These are phyloP conservation scores for Micrasema longulum DNA, from an alignment of 1,140 invertebrate genomes.

Conservation along the genomic window DNA sequence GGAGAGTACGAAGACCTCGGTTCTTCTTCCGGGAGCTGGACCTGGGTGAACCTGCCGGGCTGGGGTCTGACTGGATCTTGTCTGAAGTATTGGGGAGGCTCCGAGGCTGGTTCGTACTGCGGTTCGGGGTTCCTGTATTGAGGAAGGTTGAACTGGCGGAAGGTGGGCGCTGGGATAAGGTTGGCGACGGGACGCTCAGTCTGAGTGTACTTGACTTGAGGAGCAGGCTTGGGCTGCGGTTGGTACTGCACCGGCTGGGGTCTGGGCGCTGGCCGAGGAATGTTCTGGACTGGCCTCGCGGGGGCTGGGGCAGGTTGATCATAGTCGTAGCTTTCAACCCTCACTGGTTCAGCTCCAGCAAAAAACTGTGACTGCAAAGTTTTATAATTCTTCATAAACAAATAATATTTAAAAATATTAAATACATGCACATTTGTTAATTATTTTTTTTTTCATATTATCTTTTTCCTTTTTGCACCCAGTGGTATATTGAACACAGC, in stretches of 20 bases:
- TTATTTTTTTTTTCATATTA: too few relatives aligned
- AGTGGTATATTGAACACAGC: too few relatives aligned
- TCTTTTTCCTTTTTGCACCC: too few relatives aligned
- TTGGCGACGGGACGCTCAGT: slow-evolving; percentile 28
- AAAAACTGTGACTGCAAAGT: slow-evolving; percentile 52
- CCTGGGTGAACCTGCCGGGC: slow-evolving; percentile 39
- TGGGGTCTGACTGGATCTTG: slow-evolving; percentile 48
- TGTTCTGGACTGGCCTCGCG: not conserved
- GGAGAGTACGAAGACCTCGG: slow-evolving; percentile 53
- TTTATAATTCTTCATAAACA: too few relatives aligned
- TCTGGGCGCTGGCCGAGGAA: slow-evolving; percentile 52
- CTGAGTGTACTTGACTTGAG: slow-evolving; percentile 61
- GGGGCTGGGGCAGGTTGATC: slow-evolving; percentile 64
- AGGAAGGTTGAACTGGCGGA: slow-evolving; percentile 46
- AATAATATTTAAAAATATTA: slow-evolving; percentile 21
- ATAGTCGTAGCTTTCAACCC: slow-evolving; percentile 59
- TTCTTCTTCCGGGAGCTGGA: slow-evolving; percentile 49
- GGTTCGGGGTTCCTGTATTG: slow-evolving; percentile 29
- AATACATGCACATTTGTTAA: too few relatives aligned
- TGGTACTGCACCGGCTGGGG: slow-evolving; percentile 53
- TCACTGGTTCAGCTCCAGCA: slow-evolving; percentile 53
- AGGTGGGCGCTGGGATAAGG: slow-evolving; percentile 39
- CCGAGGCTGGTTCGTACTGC: slow-evolving; percentile 34
- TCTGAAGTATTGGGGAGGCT: slow-evolving; percentile 45
- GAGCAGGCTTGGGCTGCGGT: slow-evolving; percentile 57